These are phyloP conservation scores for Pseudochaenichthys georgianus DNA, from an alignment of 2,797 vertebrate genomes.

Conservation along the genomic window DNA sequence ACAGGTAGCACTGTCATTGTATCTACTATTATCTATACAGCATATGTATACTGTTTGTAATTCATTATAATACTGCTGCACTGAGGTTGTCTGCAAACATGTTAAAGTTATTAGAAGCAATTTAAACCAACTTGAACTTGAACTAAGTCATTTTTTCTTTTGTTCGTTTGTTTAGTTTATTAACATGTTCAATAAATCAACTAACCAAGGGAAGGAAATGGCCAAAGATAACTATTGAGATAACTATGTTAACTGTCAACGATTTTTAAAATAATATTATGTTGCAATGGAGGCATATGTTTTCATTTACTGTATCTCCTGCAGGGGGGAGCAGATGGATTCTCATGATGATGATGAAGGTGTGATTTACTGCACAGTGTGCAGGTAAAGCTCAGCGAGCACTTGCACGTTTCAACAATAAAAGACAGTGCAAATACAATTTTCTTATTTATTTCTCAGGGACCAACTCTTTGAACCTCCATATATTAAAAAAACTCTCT, in stretches of 20 bases:
- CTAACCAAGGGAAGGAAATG: background rate
- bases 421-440: background rate
- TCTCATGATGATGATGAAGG: background rate
- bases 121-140: background rate
- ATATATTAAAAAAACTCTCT: background rate
- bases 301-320: background rate
- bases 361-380: background rate
- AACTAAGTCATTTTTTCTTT: too few relatives aligned
- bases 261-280: background rate
- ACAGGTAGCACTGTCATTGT: background rate
- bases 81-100: background rate
- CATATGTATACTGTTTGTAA: too few relatives aligned
- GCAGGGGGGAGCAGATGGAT: background rate
- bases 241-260: background rate
- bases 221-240: background rate
- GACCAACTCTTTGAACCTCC: background rate
- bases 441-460: background rate
- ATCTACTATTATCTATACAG: background rate
- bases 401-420: background rate
- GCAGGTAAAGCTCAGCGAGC: background rate
- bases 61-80: background rate
- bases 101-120: background rate
- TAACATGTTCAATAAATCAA: too few relatives aligned
- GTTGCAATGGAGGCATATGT: background rate
- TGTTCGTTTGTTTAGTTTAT: too few relatives aligned